phyloP scores from a whole-genome alignment of 2,113 vertebrate genomes.

The Eira barbara region DNA sequence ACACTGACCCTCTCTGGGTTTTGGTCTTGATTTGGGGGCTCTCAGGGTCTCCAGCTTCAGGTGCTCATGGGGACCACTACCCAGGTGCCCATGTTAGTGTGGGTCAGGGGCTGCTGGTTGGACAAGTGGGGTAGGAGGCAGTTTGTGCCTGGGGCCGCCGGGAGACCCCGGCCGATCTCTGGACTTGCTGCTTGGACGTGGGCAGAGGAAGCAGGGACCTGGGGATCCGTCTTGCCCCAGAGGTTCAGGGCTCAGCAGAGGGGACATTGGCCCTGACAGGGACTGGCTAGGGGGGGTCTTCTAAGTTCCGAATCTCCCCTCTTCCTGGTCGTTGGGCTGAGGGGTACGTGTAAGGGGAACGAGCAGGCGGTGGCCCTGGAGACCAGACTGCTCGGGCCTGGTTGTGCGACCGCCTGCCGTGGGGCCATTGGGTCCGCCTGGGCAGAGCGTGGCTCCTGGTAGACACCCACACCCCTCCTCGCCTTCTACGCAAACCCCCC shows the following conservation, averaged over 20 bases:
- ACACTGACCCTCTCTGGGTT: not conserved
- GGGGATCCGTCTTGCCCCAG: rapidly evolving
- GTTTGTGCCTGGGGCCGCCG: rapidly evolving
- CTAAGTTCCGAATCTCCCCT: rapidly evolving
- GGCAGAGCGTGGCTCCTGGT: not conserved
- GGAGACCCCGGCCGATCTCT: not conserved
- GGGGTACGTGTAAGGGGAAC: rapidly evolving
- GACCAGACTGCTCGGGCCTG: not conserved
- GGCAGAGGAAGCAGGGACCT: not conserved
- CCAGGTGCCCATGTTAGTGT: rapidly evolving
- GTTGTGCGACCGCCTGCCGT: not conserved
- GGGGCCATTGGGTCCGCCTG: not conserved
- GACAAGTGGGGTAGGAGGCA: rapidly evolving
- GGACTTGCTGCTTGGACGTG: rapidly evolving
- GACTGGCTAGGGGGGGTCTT: not conserved
- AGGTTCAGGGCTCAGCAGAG: not conserved
- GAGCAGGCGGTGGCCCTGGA: not conserved
- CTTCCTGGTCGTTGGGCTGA: rapidly evolving
- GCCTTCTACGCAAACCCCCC: rapidly evolving
- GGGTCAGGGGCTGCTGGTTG: not conserved
- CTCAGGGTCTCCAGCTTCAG: not conserved
- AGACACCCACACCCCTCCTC: not conserved
- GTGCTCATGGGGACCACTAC: rapidly evolving
- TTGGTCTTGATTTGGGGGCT: not conserved
- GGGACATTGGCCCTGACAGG: rapidly evolving